These are phyloP conservation scores for Oxyura jamaicensis DNA, from an alignment of 2,113 vertebrate species.

Conservation along the genomic window DNA sequence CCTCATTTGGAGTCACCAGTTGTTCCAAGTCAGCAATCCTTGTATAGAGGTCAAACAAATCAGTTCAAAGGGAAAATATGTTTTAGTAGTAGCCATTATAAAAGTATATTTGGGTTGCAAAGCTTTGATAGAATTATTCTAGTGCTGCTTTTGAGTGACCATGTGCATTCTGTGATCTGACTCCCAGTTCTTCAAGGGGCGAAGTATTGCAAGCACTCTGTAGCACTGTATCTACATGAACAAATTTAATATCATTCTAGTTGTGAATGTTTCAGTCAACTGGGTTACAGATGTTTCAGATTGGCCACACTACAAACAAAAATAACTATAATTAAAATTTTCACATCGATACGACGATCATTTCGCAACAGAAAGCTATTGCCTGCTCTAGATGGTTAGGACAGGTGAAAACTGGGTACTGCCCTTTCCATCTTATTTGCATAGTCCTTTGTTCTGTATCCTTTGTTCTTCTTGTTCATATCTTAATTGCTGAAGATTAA, in stretches of 20 bases:
- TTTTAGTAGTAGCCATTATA: background rate
- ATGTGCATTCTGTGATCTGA: background rate
- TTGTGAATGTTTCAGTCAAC: background rate
- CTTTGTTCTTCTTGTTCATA: no score
- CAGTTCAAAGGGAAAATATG: background rate
- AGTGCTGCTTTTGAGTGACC: background rate
- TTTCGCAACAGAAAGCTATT: background rate
- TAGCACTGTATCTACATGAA: background rate
- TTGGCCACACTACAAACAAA: background rate
- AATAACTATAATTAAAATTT: background rate
- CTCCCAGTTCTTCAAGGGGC: background rate
- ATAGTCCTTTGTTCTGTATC: background rate
- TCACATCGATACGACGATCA: background rate
- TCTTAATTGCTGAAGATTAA: background rate
- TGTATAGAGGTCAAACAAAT: background rate
- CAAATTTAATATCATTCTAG: background rate
- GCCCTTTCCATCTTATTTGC: background rate
- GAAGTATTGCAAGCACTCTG: background rate
- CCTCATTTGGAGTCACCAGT: background rate
- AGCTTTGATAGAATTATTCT: background rate
- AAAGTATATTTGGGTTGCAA: background rate
- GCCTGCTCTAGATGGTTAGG: background rate
- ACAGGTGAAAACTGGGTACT: background rate
- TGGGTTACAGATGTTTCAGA: background rate
- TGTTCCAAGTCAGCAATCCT: background rate